These are phyloP conservation scores for Tringa solitaria DNA, from an alignment of 2,113 vertebrate genomes.

Conservation along the genomic window DNA sequence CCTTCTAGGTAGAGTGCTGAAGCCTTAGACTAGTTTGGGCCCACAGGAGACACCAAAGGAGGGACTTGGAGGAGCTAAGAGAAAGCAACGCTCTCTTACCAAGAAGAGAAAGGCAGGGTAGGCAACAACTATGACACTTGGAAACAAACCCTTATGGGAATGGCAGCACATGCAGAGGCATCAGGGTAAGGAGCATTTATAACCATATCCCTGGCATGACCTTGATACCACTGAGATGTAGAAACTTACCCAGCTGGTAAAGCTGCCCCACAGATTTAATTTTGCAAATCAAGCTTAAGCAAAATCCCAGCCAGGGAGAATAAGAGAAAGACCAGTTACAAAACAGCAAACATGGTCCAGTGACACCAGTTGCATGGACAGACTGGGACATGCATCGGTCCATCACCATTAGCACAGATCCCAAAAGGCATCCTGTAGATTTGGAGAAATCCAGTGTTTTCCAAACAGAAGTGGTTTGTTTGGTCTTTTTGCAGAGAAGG, in stretches of 20 bases:
- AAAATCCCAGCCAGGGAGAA: not conserved
- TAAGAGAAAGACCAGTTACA: not conserved
- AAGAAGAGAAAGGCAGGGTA: not conserved
- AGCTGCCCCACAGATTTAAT: accelerated
- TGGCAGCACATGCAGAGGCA: not conserved
- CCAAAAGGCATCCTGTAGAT: not conserved
- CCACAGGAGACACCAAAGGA: not conserved
- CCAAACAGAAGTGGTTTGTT: not conserved
- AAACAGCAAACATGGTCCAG: not conserved
- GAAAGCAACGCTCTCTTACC: not conserved
- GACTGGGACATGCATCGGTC: not conserved
- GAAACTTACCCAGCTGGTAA: not conserved
- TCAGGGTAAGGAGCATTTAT: not conserved
- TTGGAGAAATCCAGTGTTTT: not conserved
- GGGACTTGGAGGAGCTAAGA: not conserved
- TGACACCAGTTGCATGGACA: not conserved
- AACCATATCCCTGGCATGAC: not conserved
- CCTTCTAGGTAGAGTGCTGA: not conserved
- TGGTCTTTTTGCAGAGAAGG: not conserved
- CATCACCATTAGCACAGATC: not conserved
- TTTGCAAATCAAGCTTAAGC: not conserved
- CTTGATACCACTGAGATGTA: not conserved
- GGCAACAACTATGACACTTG: not conserved
- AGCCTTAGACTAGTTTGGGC: not conserved
- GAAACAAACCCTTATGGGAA: not conserved